These are phyloP conservation scores for Gorsachius magnificus DNA, from an alignment of 2,797 vertebrate species.

Conservation along the genomic window DNA sequence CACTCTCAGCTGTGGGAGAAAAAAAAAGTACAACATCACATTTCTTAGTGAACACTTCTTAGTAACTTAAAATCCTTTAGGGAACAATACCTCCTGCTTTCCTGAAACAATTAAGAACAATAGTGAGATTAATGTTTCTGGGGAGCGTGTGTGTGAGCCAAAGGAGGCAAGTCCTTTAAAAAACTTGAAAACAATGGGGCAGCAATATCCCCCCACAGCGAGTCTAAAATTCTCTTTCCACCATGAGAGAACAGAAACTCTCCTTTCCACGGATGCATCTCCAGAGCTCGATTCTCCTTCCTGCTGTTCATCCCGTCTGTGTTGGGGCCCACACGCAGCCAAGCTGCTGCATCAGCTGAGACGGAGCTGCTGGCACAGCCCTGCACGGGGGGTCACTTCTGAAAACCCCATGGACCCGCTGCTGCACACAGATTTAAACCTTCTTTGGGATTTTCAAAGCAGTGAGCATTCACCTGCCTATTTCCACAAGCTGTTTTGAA, in stretches of 20 bases:
- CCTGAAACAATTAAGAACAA: slow-evolving; percentile 58
- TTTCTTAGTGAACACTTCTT: slow-evolving; percentile 53
- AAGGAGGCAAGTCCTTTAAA: slow-evolving; percentile 59
- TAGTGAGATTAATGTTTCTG: slow-evolving; percentile 64
- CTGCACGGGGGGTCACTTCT: not conserved
- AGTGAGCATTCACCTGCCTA: not conserved
- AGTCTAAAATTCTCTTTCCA: slow-evolving; percentile 41
- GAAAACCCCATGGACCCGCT: not conserved
- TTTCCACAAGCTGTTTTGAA: not conserved
- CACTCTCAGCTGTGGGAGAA: not conserved
- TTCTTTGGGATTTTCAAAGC: not conserved
- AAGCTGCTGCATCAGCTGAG: not conserved
- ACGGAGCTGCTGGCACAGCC: not conserved
- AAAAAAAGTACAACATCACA: not conserved
- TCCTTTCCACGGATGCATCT: slow-evolving; percentile 4
- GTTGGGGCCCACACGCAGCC: not conserved
- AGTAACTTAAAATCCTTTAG: slow-evolving; percentile 67
- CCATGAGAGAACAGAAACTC: not conserved
- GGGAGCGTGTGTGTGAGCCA: not conserved
- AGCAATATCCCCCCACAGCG: slow-evolving; percentile 20
- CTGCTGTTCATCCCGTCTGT: not conserved
- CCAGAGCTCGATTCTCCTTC: not conserved
- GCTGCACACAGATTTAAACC: not conserved
- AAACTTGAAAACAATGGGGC: slow-evolving; percentile 47
- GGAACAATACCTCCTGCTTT: slow-evolving; percentile 42